Evolutionary conservation across 1,140 invertebrate genomes (phyloP).

Genomic region (Drosophila paulistorum): DNA sequence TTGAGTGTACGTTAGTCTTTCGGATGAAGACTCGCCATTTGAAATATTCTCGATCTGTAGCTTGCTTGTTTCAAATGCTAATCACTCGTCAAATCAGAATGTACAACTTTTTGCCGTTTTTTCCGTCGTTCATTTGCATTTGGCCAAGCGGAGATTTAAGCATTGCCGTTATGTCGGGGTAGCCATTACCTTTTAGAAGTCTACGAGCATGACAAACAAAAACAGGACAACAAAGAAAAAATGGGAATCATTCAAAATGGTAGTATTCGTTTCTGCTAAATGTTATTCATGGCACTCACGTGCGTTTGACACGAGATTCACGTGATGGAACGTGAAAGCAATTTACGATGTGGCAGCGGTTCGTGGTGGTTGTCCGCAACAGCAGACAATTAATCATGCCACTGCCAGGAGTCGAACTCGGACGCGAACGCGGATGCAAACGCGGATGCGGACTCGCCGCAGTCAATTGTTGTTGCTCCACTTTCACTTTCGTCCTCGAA

Average conservation of each 20-base stretch:
- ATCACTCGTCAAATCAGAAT: not conserved
- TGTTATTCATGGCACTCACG: slow-evolving; percentile 61
- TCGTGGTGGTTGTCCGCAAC: slow-evolving; percentile 46
- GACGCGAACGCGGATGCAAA: not conserved
- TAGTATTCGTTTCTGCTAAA: slow-evolving; percentile 12
- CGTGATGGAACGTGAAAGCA: slow-evolving; percentile 57
- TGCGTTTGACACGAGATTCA: slow-evolving; percentile 56
- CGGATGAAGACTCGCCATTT: not conserved
- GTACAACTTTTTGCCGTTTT: not conserved
- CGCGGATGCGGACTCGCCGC: slow-evolving; percentile 16
- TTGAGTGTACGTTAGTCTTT: not conserved
- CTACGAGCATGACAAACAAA: slow-evolving; percentile 1
- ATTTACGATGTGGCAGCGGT: slow-evolving; percentile 64
- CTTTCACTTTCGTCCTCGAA: slow-evolving; percentile 40
- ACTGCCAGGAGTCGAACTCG: slow-evolving; percentile 35
- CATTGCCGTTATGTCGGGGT: not conserved
- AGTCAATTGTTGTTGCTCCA: slow-evolving; percentile 26
- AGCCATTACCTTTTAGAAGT: not conserved
- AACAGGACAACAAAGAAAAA: not conserved
- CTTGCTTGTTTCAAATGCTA: not conserved
- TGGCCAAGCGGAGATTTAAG: not conserved
- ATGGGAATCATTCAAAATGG: not conserved
- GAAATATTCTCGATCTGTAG: not conserved
- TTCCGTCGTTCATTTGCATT: not conserved
- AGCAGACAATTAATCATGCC: slow-evolving; percentile 76